These are phyloP conservation scores for Thaumatotibia leucotreta DNA, from an alignment of 1,140 invertebrate species.

Conservation along the genomic window DNA sequence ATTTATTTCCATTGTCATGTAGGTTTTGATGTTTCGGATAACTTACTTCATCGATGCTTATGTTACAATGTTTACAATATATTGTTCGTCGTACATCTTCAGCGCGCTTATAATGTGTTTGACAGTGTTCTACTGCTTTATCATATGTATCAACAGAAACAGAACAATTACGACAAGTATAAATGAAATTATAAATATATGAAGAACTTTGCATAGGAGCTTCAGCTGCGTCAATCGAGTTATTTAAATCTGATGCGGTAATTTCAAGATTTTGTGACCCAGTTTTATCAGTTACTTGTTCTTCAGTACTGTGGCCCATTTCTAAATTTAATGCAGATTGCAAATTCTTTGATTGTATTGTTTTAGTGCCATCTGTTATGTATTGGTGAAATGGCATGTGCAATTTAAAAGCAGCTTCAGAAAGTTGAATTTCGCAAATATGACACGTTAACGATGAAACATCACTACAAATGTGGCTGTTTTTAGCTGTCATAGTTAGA, in stretches of 20 bases:
- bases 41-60: conserved; percentile 25
- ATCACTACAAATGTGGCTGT: conserved; percentile 36
- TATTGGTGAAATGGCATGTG: conserved; percentile 51
- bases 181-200: conserved; percentile 16
- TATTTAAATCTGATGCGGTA: background rate
- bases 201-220: background rate
- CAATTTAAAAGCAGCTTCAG: conserved; percentile 36
- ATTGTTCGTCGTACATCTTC: conserved; percentile 17
- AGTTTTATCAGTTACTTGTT: background rate
- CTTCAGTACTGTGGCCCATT: no score
- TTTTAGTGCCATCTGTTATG: background rate
- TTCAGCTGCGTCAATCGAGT: background rate
- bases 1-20: conserved; percentile 22
- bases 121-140: conserved; percentile 51
- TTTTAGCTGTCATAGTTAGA: conserved; percentile 28
- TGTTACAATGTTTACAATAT: conserved; percentile 33
- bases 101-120: conserved; percentile 30
- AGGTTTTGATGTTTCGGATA: conserved; percentile 30
- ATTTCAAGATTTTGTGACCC: background rate
- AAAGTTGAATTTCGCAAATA: conserved; percentile 39
- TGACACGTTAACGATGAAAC: conserved; percentile 29
- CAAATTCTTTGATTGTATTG: background rate
- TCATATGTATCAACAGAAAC: conserved; percentile 41
- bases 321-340: background rate
- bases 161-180: conserved; percentile 41